These are phyloP conservation scores for Turritopsis rubra DNA, from an alignment of 30 jellyfish, hydroid and myxozoan genomes.

Conservation along the genomic window DNA sequence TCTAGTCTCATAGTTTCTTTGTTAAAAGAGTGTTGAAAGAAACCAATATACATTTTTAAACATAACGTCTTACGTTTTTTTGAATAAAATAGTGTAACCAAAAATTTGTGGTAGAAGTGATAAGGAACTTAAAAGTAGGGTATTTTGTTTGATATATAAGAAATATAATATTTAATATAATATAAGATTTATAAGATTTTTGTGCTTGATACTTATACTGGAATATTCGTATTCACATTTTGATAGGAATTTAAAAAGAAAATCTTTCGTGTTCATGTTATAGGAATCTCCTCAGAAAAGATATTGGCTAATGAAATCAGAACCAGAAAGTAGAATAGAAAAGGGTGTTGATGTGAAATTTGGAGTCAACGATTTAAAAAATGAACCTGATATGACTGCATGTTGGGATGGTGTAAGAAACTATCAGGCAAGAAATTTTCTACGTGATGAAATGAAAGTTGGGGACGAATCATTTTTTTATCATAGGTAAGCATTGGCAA, in stretches of 20 bases:
- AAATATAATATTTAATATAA: background rate
- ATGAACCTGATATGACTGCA: slow-evolving; percentile 74
- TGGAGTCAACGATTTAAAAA: slow-evolving; percentile 78
- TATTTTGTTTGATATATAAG: background rate
- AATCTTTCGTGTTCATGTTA: background rate
- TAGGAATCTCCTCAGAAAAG: background rate
- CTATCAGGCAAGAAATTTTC: slow-evolving; percentile 84
- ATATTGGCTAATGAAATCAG: slow-evolving; percentile 90
- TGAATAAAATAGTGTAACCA: too few relatives aligned
- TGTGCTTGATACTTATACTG: background rate
- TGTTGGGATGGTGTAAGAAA: slow-evolving; percentile 97
- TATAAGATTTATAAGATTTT: background rate
- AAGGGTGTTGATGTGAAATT: slow-evolving; percentile 90
- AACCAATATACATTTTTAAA: too few relatives aligned
- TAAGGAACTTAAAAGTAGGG: too few relatives aligned
- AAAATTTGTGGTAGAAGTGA: too few relatives aligned
- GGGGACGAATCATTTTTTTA: slow-evolving; percentile 85
- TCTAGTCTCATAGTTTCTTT: too few relatives aligned
- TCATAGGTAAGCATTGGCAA: slow-evolving; percentile 52
- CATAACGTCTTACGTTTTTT: too few relatives aligned
- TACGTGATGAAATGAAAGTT: slow-evolving; percentile 80
- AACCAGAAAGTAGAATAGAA: slow-evolving; percentile 83
- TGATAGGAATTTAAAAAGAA: background rate
- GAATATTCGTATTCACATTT: too few relatives aligned
- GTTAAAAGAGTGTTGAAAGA: too few relatives aligned